Base-by-base conservation (phyloP, 1,140 invertebrate genomes). In the Harlomillsia oculata region DNA sequence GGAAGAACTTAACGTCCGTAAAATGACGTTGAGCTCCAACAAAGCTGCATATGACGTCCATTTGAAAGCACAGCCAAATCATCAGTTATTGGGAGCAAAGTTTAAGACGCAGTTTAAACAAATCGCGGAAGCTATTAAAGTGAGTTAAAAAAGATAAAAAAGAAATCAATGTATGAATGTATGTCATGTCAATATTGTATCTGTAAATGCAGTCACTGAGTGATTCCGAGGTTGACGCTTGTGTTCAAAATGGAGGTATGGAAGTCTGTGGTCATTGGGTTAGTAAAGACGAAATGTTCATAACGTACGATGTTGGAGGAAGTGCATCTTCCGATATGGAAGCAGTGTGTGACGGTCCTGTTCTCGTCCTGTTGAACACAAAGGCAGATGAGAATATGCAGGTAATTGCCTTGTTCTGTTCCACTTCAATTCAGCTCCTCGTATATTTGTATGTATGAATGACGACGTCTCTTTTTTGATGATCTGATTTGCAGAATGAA, bases 61-160 rank as follows among this genome's bases (percentile, higher is more conserved):
- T n/a, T 70, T 99, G 21, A 80, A 83, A 68, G 95, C 93, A 2
- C 92, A 98, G 69, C 91, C 94, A 0, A 91, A 99, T 74, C 87
- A 91, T 67, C 86, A 84, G 72, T 73, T 77, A 4, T 77, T 99
- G 1, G 96, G 95, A 3, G 76, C 81, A n/a, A 77, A 90, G 53
- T 74, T 94, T 13, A 93, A 94, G 72, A 82, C 82, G 1, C 86
- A 88, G 60, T 92, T 96, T 62, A 97, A 97, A 75, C 76, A 80
- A 18, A 84, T 97, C 0, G 84, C 81, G 46, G 77, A 82, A 58
- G 85, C 80, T 16, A 85, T 98, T 18, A 90, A 89, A 69, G 73
- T 74, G 65, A 37, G 23, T 34, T n/a, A 8, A 34, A 34, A 9
- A 9, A 34, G n/a, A 9, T 34, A 34, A 9, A 9, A 9, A 34